Evolutionary conservation across 64 coral and sea anemone genomes (phyloP), one percentile per base, ranked within the genome.

Genomic region (Pocillopora verrucosa): DNA sequence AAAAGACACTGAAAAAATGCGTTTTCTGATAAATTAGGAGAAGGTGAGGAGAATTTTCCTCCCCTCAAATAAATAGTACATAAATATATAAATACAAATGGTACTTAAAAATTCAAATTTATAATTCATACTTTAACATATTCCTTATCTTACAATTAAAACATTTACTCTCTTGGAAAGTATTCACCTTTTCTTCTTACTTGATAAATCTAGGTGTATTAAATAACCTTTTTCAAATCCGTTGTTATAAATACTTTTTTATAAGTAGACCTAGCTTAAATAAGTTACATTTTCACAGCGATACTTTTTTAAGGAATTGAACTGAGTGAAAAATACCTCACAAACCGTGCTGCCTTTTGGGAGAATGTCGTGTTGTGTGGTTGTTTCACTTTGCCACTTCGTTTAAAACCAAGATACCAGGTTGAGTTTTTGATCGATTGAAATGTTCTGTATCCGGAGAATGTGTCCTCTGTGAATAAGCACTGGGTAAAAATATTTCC

Each of bases 361-460:
- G 61, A 24, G 5, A 0, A 26, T 13, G 82, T 85, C 20, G 82
- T 85, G 20, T 85, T 85, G 64, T 85, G 82, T 3, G 82, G 82
- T 41, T 70, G 64, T 58, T 85, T 85, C 0, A 72, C 36, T 57
- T 13, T 85, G 3, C 82, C 82, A 26, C 11, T 85, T 37, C 82
- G 82, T 22, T 85, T 85, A 65, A 85, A 85, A 45, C 82, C 82
- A 57, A 85, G 82, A 72, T 25, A 57, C 82, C 82, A 85, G 9
- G 12, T 72, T 72, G 17, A 16, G 22, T 85, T 85, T 16, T 72
- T 22, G 0, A 24, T 68, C 13, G 82, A 85, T 25, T 57, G 64
- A 72, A 85, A 85, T 25, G 19, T 57, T 38, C 20, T 85, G 16
- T 69, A 56, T 0, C 82, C 82, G 16, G 15, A 16, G 17, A 30